Evolutionary conservation across 2,888 invertebrate species (phyloP).

Genomic region (Cepaea hortensis): DNA sequence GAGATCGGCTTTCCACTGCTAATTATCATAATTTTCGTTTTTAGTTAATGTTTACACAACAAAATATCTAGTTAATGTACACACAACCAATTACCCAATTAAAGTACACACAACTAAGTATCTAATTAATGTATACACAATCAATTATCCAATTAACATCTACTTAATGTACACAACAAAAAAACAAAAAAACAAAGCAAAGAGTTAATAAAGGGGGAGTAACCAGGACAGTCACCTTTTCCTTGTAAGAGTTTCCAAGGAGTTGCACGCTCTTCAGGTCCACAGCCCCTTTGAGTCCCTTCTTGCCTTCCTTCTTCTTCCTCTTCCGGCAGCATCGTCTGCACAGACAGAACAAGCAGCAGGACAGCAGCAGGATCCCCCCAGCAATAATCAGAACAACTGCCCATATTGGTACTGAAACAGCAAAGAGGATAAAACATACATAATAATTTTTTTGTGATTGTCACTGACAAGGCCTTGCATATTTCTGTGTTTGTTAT

Average conservation of each 20-base stretch:
- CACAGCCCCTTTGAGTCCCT: constrained; percentile 81
- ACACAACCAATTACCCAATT: too few species aligned
- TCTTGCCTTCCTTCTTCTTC: constrained; percentile 81
- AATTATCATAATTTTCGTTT: too few species aligned
- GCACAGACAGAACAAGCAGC: constrained; percentile 74
- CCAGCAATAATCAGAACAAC: constrained; percentile 72
- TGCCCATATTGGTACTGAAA: constrained; percentile 74
- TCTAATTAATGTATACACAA: too few species aligned
- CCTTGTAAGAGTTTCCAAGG: constrained; percentile 96
- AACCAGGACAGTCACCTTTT: constrained; percentile 84
- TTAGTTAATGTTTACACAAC: too few species aligned
- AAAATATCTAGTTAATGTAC: too few species aligned
- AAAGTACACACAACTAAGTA: too few species aligned
- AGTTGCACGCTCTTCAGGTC: constrained; percentile 97
- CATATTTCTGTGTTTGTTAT: too few species aligned
- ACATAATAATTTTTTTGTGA: too few species aligned
- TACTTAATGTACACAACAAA: too few species aligned
- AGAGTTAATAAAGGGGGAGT: background rate
- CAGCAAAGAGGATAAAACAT: background rate
- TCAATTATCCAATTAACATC: too few species aligned
- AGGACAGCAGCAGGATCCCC: constrained; percentile 69
- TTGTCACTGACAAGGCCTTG: too few species aligned
- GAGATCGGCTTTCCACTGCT: too few species aligned
- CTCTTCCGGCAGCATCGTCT: constrained; percentile 74
- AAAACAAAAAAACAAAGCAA: background rate